Percentiles rank a stretch among this genome's conserved stretches.
Evolutionary conservation across 2,113 vertebrate species (phyloP).

Genomic region (Fregetta grallaria): DNA sequence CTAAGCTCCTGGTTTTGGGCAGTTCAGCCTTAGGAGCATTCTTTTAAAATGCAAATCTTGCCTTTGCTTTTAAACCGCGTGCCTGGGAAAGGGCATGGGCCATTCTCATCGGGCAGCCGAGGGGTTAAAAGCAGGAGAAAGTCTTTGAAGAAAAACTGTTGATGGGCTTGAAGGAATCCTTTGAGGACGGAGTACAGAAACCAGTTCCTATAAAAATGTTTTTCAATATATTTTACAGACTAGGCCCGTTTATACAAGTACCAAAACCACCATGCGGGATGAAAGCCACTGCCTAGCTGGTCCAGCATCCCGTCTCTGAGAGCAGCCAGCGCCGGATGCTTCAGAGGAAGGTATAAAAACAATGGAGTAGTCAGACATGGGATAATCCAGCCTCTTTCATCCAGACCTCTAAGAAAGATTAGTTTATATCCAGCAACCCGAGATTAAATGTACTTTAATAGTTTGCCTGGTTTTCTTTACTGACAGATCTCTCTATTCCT

Average conservation of each 20-base stretch:
- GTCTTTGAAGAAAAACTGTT: neutral
- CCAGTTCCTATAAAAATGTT: slow-evolving; percentile 6
- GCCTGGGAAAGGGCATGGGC: neutral
- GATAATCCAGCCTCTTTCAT: slow-evolving; percentile 10
- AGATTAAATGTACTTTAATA: slow-evolving; percentile 8
- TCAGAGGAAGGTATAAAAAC: neutral
- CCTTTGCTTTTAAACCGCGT: neutral
- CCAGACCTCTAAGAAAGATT: slow-evolving; percentile 36
- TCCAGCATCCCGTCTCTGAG: slow-evolving; percentile 10
- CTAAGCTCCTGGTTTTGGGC: neutral
- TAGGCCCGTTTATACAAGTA: neutral
- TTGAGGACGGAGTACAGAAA: neutral
- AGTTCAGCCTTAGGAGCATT: neutral
- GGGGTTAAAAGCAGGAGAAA: neutral
- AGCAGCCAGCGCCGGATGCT: slow-evolving; percentile 11
- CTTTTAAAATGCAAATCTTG: neutral
- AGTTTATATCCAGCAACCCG: neutral
- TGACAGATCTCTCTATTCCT: slow-evolving; percentile 2
- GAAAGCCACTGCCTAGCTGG: neutral
- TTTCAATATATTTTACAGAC: neutral
- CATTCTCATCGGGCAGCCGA: rapidly evolving
- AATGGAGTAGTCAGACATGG: neutral
- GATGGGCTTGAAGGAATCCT: neutral
- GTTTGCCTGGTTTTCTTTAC: slow-evolving; percentile 30
- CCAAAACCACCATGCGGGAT: neutral